These are phyloP conservation scores for Rapana venosa DNA, from an alignment of 2,888 invertebrate species.

Conservation along the genomic window DNA sequence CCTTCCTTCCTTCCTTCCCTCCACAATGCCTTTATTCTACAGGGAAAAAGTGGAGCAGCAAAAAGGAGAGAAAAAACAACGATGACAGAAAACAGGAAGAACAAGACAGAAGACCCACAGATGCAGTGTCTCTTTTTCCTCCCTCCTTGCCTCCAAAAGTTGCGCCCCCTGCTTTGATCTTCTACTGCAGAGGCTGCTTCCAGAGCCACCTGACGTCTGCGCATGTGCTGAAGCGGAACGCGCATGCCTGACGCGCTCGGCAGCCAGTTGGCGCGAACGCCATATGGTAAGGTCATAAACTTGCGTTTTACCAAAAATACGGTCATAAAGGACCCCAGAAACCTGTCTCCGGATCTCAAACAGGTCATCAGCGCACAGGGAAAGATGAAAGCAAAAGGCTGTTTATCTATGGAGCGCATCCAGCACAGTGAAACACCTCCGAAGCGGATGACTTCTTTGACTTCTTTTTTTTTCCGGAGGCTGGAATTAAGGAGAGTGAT, in stretches of 20 bases:
- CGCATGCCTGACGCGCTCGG: slow-evolving; percentile 38
- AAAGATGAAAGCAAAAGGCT: slow-evolving; percentile 44
- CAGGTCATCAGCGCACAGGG: slow-evolving; percentile 44
- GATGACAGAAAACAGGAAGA: slow-evolving; percentile 36
- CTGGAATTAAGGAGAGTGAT: neutral
- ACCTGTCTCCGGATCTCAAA: slow-evolving; percentile 51
- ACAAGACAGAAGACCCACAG: slow-evolving; percentile 43
- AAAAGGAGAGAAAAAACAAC: neutral
- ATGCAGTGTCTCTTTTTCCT: slow-evolving; percentile 29
- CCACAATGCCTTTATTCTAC: too few species aligned
- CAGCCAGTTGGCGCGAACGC: slow-evolving; percentile 31
- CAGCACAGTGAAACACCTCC: slow-evolving; percentile 14
- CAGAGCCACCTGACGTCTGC: slow-evolving; percentile 46
- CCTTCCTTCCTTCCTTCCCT: too few species aligned
- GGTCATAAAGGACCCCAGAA: slow-evolving; percentile 45
- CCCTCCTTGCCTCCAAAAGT: neutral
- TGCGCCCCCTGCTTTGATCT: slow-evolving; percentile 44
- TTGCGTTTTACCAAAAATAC: slow-evolving; percentile 49
- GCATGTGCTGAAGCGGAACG: slow-evolving; percentile 43
- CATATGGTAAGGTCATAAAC: slow-evolving; percentile 52
- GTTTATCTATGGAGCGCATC: slow-evolving; percentile 42
- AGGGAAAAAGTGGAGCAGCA: neutral
- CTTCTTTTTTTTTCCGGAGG: neutral
- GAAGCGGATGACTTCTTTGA: neutral
- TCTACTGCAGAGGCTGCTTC: slow-evolving; percentile 29